phyloP scores from a whole-genome alignment of 2,113 vertebrate genomes.

The Chlorocebus sabaeus region DNA sequence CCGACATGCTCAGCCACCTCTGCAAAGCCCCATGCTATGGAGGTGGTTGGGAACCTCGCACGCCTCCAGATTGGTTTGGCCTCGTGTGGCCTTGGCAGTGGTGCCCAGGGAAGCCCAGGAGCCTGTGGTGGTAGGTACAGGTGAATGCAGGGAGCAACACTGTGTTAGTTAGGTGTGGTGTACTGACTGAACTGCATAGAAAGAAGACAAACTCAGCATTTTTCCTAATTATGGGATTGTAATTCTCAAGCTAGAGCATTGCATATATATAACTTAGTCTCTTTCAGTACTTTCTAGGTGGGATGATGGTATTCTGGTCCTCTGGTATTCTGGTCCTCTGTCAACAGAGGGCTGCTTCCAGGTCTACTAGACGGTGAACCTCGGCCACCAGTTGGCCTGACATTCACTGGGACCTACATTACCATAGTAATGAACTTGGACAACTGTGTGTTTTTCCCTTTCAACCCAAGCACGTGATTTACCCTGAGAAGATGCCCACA shows the following conservation, averaged over 20 bases:
- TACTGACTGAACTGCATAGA: neutral
- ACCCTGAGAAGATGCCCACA: neutral
- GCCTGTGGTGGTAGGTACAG: neutral
- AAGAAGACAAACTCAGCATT: neutral
- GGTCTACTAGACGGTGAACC: neutral
- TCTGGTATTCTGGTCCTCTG: neutral
- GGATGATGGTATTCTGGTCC: neutral
- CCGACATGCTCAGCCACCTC: neutral
- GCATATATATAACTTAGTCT: neutral
- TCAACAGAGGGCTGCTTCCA: neutral
- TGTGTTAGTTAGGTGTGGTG: neutral
- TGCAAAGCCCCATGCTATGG: too few species aligned
- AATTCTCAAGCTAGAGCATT: neutral
- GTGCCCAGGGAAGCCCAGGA: neutral
- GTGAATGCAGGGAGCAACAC: neutral
- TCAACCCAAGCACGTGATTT: neutral
- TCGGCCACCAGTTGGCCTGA: too few species aligned
- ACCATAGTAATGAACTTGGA: neutral
- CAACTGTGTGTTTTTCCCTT: neutral
- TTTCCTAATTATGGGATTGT: neutral
- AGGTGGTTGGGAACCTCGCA: neutral
- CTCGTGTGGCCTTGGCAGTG: neutral
- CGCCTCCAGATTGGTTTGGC: neutral
- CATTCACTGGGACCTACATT: neutral
- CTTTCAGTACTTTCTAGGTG: neutral